Conservation (phyloP, 1,140 invertebrate species). For the Neodiprion pinetum region DNA sequence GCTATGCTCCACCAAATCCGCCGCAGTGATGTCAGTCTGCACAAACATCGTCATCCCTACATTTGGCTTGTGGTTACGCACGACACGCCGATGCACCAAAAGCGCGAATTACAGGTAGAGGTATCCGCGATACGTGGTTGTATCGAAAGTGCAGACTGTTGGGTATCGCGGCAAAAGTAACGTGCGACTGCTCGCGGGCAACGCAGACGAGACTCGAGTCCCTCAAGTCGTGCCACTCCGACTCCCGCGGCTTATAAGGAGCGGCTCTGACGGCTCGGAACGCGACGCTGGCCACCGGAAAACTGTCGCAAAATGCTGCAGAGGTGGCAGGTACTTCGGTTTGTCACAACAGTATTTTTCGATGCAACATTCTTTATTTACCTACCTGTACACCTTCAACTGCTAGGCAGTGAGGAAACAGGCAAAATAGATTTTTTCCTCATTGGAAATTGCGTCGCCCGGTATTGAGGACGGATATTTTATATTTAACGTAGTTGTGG, state of each 20-base stretch:
- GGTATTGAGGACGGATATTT: no score
- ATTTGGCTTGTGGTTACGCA: no score
- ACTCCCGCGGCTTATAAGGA: neutral
- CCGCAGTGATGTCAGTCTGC: conserved; percentile 32
- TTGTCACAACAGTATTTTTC: neutral
- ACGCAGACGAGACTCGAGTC: neutral
- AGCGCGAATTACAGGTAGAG: no score
- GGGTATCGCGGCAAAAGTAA: neutral
- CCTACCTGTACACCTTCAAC: no score
- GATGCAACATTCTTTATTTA: neutral
- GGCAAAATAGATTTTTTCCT: no score
- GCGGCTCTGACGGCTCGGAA: neutral
- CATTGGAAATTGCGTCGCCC: no score
- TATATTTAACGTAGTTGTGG: no score
- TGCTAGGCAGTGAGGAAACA: no score
- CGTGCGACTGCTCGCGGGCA: neutral
- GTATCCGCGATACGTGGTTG: neutral
- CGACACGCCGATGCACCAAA: no score
- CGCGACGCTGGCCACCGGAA: neutral
- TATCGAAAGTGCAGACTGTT: neutral
- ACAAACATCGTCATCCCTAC: conserved; percentile 29
- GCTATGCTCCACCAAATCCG: conserved; percentile 24
- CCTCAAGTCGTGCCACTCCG: neutral
- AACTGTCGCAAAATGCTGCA: neutral
- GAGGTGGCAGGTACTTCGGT: neutral